phyloP scores from a whole-genome alignment of 2,113 vertebrate species.

The Otis tarda region DNA sequence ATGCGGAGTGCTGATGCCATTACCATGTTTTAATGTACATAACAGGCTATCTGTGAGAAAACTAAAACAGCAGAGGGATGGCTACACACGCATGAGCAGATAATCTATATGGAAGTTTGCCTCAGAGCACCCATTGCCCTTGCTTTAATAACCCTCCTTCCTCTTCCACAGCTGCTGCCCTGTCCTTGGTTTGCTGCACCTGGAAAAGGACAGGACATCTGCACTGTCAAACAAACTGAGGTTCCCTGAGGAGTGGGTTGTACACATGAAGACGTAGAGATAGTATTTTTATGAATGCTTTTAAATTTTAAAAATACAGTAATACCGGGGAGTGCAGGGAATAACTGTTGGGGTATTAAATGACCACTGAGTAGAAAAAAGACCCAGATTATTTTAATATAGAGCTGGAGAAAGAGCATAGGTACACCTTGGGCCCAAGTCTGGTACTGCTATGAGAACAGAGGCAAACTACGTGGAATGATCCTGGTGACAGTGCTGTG shows the following conservation, averaged over 20 bases:
- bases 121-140: background rate
- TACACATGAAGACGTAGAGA: background rate
- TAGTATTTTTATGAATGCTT: background rate
- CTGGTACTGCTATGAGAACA: background rate
- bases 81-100: background rate
- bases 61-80: background rate
- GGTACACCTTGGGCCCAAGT: background rate
- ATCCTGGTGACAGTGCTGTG: fast-evolving
- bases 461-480: background rate
- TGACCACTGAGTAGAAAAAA: background rate
- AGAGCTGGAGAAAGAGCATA: background rate
- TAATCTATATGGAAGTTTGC: background rate
- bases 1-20: background rate
- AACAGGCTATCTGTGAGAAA: background rate
- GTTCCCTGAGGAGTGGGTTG: background rate
- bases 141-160: background rate
- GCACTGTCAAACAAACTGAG: background rate
- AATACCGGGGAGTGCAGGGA: background rate
- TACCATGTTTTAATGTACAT: background rate
- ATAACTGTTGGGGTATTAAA: background rate
- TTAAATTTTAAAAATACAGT: background rate
- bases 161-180: background rate
- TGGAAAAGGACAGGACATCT: background rate
- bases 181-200: background rate
- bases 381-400: background rate